Percentiles rank a stretch among this genome's conserved stretches.
Evolutionary conservation across 2,113 vertebrate genomes (phyloP).

Genomic region (Morone chrysops): DNA sequence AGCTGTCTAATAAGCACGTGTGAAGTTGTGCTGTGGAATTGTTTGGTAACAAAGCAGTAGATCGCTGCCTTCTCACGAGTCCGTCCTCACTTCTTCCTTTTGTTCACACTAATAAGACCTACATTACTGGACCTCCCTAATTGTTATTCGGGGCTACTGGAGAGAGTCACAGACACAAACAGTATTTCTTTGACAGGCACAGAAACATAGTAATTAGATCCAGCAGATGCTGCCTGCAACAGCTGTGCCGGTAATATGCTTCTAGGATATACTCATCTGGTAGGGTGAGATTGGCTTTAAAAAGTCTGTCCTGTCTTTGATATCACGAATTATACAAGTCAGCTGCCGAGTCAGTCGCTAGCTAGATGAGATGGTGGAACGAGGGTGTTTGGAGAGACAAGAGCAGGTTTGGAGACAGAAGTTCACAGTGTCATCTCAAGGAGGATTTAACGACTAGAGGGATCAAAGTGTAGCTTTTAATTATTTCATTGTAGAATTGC

Average conservation of each 20-base stretch:
- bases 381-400: constrained; percentile 56
- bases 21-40: constrained; percentile 1
- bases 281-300: constrained; percentile 42
- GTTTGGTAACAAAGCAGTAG: not conserved
- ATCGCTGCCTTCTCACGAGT: constrained; percentile 12
- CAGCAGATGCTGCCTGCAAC: constrained; percentile 71
- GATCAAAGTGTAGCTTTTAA: constrained; percentile 47
- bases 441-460: constrained; percentile 11
- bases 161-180: constrained; percentile 68
- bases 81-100: constrained; percentile 33
- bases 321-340: constrained; percentile 9
- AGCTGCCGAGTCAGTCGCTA: not conserved
- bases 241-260: constrained; percentile 73
- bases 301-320: constrained; percentile 58
- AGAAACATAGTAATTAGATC: constrained; percentile 80
- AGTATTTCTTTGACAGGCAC: constrained; percentile 76
- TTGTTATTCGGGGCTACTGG: constrained; percentile 70
- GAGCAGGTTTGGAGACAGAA: constrained; percentile 25
- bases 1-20: constrained; percentile 10
- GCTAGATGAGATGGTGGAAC: constrained; percentile 1
- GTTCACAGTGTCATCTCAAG: constrained; percentile 35
- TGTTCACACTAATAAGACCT: constrained; percentile 52
- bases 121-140: constrained; percentile 64
- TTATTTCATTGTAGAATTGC: not conserved
- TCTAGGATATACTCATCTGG: constrained; percentile 51